These are phyloP conservation scores for Genyomyrus donnyi DNA, from an alignment of 2,113 vertebrate genomes.

Conservation along the genomic window DNA sequence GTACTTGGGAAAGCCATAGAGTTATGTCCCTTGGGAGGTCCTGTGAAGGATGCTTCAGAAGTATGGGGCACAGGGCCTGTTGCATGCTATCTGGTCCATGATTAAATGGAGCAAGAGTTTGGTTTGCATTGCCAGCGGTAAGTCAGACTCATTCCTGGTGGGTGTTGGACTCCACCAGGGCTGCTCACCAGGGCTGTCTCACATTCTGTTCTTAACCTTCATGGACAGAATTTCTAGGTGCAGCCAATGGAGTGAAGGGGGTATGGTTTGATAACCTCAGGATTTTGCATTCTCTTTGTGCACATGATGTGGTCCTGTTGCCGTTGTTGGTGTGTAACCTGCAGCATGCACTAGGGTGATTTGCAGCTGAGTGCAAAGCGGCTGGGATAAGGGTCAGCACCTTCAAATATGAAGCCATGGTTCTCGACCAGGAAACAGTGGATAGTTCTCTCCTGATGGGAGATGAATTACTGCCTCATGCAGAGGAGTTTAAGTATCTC, in stretches of 20 bases:
- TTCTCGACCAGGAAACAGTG: neutral
- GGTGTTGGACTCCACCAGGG: neutral
- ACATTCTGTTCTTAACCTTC: neutral
- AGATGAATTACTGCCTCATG: neutral
- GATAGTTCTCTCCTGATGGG: neutral
- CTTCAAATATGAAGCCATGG: neutral
- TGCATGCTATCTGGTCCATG: neutral
- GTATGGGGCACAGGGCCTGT: neutral
- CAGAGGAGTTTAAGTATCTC: neutral
- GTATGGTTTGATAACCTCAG: neutral
- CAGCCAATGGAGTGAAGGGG: neutral
- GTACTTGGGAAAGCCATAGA: neutral
- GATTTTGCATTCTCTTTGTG: neutral
- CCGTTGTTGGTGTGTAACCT: neutral
- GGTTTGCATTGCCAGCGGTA: neutral
- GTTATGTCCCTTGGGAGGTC: neutral
- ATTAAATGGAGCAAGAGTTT: neutral
- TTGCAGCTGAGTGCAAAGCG: neutral
- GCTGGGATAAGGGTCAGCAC: neutral
- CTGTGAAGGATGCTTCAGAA: neutral
- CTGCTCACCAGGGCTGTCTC: too few species aligned
- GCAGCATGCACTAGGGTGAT: neutral
- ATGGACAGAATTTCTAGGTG: neutral
- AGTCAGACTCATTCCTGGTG: neutral
- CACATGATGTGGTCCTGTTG: neutral